Evolutionary conservation across 2,888 invertebrate species (phyloP), one percentile per base, ranked within the genome.

Genomic region (Labia minor): DNA sequence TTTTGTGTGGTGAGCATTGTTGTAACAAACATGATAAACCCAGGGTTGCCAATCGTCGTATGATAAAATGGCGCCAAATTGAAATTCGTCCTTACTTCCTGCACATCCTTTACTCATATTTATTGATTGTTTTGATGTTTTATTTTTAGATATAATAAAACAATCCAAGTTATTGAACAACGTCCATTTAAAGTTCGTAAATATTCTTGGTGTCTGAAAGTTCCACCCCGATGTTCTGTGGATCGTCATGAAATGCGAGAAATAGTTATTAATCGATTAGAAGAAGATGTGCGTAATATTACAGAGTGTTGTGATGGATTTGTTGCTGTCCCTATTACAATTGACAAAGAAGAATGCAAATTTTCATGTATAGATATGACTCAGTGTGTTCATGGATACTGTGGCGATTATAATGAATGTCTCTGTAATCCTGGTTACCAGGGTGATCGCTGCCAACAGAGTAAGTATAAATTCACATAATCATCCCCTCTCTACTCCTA

Each of bases 131-230:
- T 26, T 3, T 26, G 26, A 26, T 67, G 68, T 19, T 70, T 71
- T 70, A 65, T 70, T 76, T 79, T 62, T 77, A 94, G 94, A 69
- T 92, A 90, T 75, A 86, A 86, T 63, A 85, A 86, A 33, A 87
- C 88, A 33, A 87, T 93, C 65, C 82, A 84, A 67, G 86, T 90
- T 62, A 86, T 90, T 0, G 90, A 90, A 76, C 82, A 87, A 74
- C 87, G 90, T 75, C 88, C 92, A 0, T 91, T 89, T 73, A 90
- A 92, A 78, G 86, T 87, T 66, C 68, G 71, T 19, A 70, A 70
- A 19, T 72, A 72, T 70, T 70, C 71, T 10, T 73, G 73, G 73
- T 73, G 73, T 63, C 68, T 73, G 21, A 69, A 70, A 16, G 72
- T 73, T 0, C 73, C 72, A 0, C 73, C 73, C n/a, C 69, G 73